Evolutionary conservation across 2,797 vertebrate species (phyloP).

Genomic region (Labroides dimidiatus): DNA sequence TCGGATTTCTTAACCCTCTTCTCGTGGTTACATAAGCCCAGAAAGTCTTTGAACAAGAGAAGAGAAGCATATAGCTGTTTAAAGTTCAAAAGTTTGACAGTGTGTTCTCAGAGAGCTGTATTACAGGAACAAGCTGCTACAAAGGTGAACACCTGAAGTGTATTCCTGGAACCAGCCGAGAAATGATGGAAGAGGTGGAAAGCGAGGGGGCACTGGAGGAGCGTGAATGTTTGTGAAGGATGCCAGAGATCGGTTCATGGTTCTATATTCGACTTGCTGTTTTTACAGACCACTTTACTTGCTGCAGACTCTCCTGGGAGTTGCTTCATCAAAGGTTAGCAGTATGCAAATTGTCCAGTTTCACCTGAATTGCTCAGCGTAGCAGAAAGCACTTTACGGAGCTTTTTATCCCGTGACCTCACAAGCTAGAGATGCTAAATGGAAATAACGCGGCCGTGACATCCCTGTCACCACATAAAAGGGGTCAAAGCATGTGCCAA

Average conservation of each 20-base stretch:
- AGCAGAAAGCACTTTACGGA: conserved; percentile 37
- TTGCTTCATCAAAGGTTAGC: conserved; percentile 46
- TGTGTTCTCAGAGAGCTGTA: conserved; percentile 16
- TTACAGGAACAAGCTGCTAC: conserved; percentile 14
- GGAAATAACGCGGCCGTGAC: conserved; percentile 45
- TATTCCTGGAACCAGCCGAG: conserved; percentile 11
- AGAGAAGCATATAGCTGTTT: conserved; percentile 9
- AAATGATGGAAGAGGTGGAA: conserved; percentile 18
- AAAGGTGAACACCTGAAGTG: conserved; percentile 23
- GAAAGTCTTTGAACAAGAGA: background rate
- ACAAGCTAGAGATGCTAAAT: conserved; percentile 13
- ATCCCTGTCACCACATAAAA: conserved; percentile 45
- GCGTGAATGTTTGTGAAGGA: background rate
- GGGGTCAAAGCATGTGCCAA: conserved; percentile 28
- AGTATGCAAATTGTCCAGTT: conserved; percentile 51
- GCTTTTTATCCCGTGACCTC: conserved; percentile 40
- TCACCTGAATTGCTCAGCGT: conserved; percentile 29
- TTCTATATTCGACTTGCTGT: conserved; percentile 16
- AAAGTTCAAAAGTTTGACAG: conserved; percentile 10
- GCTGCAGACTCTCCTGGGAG: conserved; percentile 26
- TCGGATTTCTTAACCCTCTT: background rate
- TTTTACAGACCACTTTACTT: conserved; percentile 33
- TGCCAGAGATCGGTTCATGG: background rate
- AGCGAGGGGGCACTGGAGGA: conserved; percentile 14
- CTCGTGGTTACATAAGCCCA: too few relatives aligned